Percentiles rank a stretch among this genome's conserved stretches.
Evolutionary conservation across 2,113 vertebrate genomes (phyloP).

Genomic region (Triplophysa siluroides): DNA sequence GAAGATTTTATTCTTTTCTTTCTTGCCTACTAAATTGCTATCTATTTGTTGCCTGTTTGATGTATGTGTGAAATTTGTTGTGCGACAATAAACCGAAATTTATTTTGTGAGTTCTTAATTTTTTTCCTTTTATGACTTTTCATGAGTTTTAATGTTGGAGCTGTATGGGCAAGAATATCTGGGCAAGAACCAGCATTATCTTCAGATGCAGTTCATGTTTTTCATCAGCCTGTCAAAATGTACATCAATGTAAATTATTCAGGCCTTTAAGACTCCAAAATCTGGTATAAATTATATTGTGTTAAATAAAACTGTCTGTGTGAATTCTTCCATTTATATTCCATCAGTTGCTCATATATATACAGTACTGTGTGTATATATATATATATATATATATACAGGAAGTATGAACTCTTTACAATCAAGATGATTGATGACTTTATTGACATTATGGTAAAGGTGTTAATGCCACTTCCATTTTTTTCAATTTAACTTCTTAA

Average conservation of each 20-base stretch:
- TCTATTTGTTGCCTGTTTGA: slow-evolving; percentile 67
- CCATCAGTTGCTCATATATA: background rate
- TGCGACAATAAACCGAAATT: slow-evolving; percentile 71
- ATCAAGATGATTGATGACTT: too few species aligned
- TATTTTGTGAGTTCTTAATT: slow-evolving; percentile 66
- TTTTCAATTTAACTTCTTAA: background rate
- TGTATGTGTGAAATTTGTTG: slow-evolving; percentile 69
- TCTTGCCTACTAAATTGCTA: slow-evolving; percentile 64
- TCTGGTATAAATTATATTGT: slow-evolving; percentile 61
- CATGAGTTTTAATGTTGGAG: slow-evolving; percentile 48
- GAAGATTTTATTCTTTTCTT: slow-evolving; percentile 60
- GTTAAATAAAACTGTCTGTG: slow-evolving; percentile 59
- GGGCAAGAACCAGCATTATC: slow-evolving; percentile 27
- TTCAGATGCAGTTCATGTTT: slow-evolving; percentile 56
- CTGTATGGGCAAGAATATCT: slow-evolving; percentile 42
- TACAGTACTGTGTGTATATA: background rate
- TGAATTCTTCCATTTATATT: slow-evolving; percentile 56
- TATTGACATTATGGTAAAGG: background rate
- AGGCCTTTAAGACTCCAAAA: slow-evolving; percentile 61
- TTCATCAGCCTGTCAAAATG: slow-evolving; percentile 54
- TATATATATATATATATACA: background rate
- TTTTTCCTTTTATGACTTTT: slow-evolving; percentile 35
- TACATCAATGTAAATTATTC: slow-evolving; percentile 63
- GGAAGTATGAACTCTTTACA: too few species aligned
- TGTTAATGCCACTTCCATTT: background rate